Conservation (phyloP, 35 echinoderm and acorn worm genomes). For the Strongylocentrotus purpuratus region DNA sequence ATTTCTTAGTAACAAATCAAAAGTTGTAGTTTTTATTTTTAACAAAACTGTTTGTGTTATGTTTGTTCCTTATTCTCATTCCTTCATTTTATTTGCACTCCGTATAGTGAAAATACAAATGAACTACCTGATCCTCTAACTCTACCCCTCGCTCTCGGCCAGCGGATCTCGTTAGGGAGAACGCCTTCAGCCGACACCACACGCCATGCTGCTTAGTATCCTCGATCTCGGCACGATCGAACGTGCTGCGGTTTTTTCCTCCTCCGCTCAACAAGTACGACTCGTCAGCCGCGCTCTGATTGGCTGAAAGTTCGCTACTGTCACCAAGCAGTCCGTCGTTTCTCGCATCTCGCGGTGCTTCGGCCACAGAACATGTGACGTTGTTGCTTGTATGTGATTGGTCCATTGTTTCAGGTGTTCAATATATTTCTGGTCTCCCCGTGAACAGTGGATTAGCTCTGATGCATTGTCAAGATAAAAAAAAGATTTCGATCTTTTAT, state of each 20-base stretch:
- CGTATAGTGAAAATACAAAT: neutral
- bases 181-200: constrained; percentile 30
- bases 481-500: too few species aligned
- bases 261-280: neutral
- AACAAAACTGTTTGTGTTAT: neutral
- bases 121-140: neutral
- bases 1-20: neutral
- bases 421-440: neutral
- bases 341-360: neutral
- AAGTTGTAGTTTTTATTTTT: neutral
- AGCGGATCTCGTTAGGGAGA: neutral
- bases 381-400: neutral
- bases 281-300: neutral
- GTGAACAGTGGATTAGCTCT: neutral
- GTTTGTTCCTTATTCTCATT: neutral
- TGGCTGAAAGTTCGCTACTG: constrained; percentile 22
- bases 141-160: neutral
- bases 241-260: neutral
- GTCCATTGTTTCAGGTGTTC: neutral
- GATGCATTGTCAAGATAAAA: too few species aligned
- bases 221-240: neutral
- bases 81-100: neutral
- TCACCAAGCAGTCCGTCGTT: neutral
- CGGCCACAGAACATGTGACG: too few species aligned
- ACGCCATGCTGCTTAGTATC: neutral